These are phyloP conservation scores for Thamnophis elegans DNA, from an alignment of 2,797 vertebrate genomes.

Conservation along the genomic window DNA sequence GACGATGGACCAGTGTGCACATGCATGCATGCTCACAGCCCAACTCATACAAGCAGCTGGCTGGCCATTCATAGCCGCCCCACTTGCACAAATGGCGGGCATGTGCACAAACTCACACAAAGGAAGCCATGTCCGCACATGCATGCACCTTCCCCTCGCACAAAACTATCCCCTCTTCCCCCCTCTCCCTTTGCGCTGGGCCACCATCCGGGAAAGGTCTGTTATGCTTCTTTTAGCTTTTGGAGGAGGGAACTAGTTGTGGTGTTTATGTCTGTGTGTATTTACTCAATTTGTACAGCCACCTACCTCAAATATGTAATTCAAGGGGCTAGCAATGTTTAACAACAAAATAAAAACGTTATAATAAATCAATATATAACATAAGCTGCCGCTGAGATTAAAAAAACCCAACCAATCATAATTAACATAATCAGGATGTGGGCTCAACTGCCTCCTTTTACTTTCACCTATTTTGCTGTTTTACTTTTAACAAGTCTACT, in stretches of 20 bases:
- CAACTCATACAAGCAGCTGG: neutral
- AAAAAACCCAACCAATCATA: neutral
- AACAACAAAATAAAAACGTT: neutral
- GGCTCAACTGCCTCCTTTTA: neutral
- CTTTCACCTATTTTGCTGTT: neutral
- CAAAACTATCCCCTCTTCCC: neutral
- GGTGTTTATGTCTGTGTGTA: neutral
- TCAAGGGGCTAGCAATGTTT: neutral
- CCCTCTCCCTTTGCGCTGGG: too few relatives aligned
- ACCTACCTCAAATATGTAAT: neutral
- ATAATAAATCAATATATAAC: neutral
- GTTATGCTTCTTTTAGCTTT: neutral
- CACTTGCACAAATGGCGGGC: neutral
- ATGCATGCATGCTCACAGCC: too few relatives aligned
- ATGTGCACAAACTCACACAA: neutral
- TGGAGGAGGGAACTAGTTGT: neutral
- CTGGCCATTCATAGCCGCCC: neutral
- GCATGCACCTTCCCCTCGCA: neutral
- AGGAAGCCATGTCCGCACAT: neutral
- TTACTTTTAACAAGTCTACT: neutral
- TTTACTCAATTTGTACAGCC: neutral
- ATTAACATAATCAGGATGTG: neutral
- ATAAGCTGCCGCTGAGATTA: neutral
- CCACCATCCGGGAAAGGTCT: neutral
- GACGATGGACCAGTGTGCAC: accelerated